These are phyloP conservation scores for Myopa tessellatipennis DNA, from an alignment of 2,888 invertebrate genomes.

Conservation along the genomic window DNA sequence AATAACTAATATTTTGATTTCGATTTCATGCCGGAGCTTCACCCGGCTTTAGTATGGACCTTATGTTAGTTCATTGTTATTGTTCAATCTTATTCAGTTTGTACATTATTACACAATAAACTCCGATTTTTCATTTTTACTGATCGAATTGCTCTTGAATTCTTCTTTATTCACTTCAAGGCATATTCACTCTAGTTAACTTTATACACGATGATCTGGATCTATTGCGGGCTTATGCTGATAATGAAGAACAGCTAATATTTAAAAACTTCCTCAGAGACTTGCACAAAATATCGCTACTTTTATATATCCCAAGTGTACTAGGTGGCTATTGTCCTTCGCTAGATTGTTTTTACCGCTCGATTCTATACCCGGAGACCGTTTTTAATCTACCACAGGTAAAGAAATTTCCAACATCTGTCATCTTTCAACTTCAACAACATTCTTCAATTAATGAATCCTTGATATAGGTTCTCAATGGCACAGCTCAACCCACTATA, in stretches of 20 bases:
- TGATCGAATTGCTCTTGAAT: too few species aligned
- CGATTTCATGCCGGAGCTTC: too few species aligned
- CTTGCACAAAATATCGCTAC: constrained; percentile 49
- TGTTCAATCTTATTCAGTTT: background rate
- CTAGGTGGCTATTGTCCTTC: constrained; percentile 52
- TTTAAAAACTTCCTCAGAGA: constrained; percentile 50
- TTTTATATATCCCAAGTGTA: constrained; percentile 53
- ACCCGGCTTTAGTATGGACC: too few species aligned
- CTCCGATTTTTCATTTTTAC: too few species aligned
- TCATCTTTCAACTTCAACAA: too few species aligned
- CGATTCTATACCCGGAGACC: constrained; percentile 53
- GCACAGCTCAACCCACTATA: constrained; percentile 51
- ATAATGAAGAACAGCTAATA: constrained; percentile 49
- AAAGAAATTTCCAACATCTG: too few species aligned
- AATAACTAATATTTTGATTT: too few species aligned
- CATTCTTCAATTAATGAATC: too few species aligned
- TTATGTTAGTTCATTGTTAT: too few species aligned
- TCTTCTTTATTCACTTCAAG: too few species aligned
- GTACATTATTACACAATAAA: too few species aligned
- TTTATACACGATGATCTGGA: constrained; percentile 52
- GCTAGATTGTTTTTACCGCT: constrained; percentile 57
- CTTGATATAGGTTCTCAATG: constrained; percentile 35
- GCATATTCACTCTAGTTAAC: constrained; percentile 51
- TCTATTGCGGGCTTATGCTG: constrained; percentile 47
- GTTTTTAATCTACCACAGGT: constrained; percentile 54